A percentile compares a stretch with the other conserved stretches of the same genome.
Evolutionary conservation across 2,113 vertebrate species (phyloP).

Genomic region (Pogona vitticeps): DNA sequence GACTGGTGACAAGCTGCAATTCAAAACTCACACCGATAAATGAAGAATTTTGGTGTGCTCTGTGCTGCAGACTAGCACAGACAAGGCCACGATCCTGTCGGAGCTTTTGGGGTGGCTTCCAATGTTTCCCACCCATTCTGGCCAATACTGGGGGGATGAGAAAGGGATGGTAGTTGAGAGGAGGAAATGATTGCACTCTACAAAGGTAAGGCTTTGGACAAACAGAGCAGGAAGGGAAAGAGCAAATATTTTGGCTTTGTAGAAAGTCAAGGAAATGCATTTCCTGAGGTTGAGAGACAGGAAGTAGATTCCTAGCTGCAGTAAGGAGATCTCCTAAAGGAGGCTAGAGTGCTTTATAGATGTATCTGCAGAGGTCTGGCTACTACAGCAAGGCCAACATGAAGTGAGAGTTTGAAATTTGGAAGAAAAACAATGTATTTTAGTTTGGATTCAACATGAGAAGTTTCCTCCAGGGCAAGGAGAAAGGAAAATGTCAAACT

Average conservation of each 20-base stretch:
- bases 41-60: accelerated
- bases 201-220: constrained; percentile 60
- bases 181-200: constrained; percentile 62
- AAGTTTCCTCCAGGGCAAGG: constrained; percentile 56
- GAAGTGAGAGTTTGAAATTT: constrained; percentile 64
- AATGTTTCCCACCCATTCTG: background rate
- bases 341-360: constrained; percentile 71
- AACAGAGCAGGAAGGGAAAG: constrained; percentile 73
- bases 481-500: constrained; percentile 50
- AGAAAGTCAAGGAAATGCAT: constrained; percentile 86
- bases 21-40: constrained; percentile 25
- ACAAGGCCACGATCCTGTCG: background rate
- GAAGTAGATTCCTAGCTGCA: constrained; percentile 82
- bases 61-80: background rate
- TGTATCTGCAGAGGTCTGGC: constrained; percentile 70
- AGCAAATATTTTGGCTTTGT: constrained; percentile 82
- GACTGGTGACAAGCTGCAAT: background rate
- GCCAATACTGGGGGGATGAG: background rate
- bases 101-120: background rate
- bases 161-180: constrained; percentile 61
- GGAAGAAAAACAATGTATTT: constrained; percentile 67
- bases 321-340: constrained; percentile 74
- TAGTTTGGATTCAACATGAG: constrained; percentile 70
- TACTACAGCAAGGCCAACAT: constrained; percentile 68
- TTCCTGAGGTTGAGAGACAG: constrained; percentile 87